Evolutionary conservation across 2,888 invertebrate species (phyloP), one percentile per base, ranked within the genome.

Genomic region (Drosophila nr. fundita): DNA sequence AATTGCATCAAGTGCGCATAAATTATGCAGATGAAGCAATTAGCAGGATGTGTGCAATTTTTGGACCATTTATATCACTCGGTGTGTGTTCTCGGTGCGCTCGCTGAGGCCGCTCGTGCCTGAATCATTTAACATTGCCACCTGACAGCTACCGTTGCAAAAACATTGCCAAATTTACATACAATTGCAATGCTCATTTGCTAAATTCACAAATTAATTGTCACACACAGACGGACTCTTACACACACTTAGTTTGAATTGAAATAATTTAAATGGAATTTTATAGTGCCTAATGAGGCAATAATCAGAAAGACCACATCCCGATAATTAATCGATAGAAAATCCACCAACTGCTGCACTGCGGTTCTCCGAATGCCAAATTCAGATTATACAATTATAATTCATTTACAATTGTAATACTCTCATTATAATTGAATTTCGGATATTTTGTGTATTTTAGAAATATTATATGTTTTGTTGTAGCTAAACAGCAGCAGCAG

Each of bases 11-110:
- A 72, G 83, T 72, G 62, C 50, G 68, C 72, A 90, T 87, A 83
- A 87, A 86, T 87, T 90, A 87, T 87, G 89, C 76, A 88, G 90
- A 87, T 87, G 83, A 83, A 82, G 89, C 87, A 90, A 87, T 87
- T 87, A 83, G 81, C 75, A 65, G 63, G 40, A 57, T 77, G 77
- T 57, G 68, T 68, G 38, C 68, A 57, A 21, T 76, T 85, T 74
- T 64, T 69, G 57, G 49, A 18, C 27, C 38, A 40, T 5, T 29
- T 13, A n/a, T 24, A 30, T 68, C 45, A 18, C 18, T 24, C 27
- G 7, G 10, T 38, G 55, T n/a, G 36, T n/a, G 27, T 10, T 2
- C 13, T 3, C 13, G 13, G 13, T 21, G 21, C 13, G 45, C 45
- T 8, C 24, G 36, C 15, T 15, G 36, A 15, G 4, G 18, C 21